Evolutionary conservation across 2,113 vertebrate species (phyloP), one percentile per base, ranked within the genome.

Genomic region (Microtus pennsylvanicus): DNA sequence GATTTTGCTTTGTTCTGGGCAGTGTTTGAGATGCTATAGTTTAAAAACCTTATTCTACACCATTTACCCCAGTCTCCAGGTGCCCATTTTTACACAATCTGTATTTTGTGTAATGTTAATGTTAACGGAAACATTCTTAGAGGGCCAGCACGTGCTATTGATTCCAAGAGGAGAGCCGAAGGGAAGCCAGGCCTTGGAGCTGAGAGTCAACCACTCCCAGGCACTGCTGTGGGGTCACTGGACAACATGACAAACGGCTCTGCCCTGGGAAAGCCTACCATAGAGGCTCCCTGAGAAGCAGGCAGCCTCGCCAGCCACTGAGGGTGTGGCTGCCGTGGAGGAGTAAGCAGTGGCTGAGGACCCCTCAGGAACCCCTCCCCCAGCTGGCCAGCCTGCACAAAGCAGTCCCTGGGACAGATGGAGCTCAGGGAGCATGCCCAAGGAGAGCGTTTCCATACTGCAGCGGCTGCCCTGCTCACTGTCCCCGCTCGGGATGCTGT

Each of bases 381-480:
- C 5, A 1, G 58, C 85, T 87, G 86, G 78, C 81, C 74, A 6
- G n/a, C 0, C 24, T 19, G 69, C 61, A 63, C 94, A 95, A 82
- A 96, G 94, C 85, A 2, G 35, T 42, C 77, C 69, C 94, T 83
- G 70, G 50, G 52, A 80, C 33, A 28, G 87, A 67, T n/a, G 35
- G 87, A 42, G 77, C 30, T 30, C 61, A 9, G 0, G 0, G 10
- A 22, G 78, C 81, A 22, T 0, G 8, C 42, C 72, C 47, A 90
- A 94, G 89, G 89, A 85, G 97, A 95, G 94, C 80, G 33, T 83
- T 96, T 83, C 33, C 72, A 76, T 91, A 88, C 96, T 4, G 97
- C 96, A 97, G 93, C 98, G 98, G 98, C 98, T 97, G 98, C 96
- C 98, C 98, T 98, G 98, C 96, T 98, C 98, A 97, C 98, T 97